phyloP scores from a whole-genome alignment of 2,797 vertebrate genomes.

The Crocidura indochinensis region DNA sequence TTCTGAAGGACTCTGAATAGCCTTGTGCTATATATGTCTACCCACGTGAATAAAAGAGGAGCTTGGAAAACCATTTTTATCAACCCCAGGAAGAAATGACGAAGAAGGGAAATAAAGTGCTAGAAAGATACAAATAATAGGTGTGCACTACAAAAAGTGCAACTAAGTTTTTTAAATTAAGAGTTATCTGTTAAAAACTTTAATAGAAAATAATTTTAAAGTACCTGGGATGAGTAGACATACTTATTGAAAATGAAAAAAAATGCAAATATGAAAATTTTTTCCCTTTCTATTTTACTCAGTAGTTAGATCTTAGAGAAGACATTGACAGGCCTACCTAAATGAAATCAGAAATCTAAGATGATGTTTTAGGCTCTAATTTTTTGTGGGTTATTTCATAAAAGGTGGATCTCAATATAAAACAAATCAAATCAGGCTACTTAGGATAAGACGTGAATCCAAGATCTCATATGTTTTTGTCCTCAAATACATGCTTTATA shows the following conservation, averaged over 20 bases:
- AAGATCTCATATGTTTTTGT: not conserved
- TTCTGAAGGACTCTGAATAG: conserved; percentile 19
- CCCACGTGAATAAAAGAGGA: not conserved
- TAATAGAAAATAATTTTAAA: conserved; percentile 60
- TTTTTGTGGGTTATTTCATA: conserved; percentile 29
- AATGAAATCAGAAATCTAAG: not conserved
- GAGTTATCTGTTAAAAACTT: conserved; percentile 13
- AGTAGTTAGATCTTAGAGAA: not conserved
- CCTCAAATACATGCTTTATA: not conserved
- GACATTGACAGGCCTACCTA: not conserved
- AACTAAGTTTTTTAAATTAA: not conserved
- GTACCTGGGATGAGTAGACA: conserved; percentile 15
- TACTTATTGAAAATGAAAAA: conserved; percentile 24
- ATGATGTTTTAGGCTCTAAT: not conserved
- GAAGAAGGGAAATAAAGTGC: not conserved
- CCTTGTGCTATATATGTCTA: conserved; percentile 32
- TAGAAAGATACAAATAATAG: conserved; percentile 10
- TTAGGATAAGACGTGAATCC: not conserved
- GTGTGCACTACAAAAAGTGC: not conserved
- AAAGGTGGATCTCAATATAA: not conserved
- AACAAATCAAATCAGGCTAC: not conserved
- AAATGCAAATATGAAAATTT: conserved; percentile 2
- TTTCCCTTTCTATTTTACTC: conserved; percentile 42
- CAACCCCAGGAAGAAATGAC: conserved; percentile 50
- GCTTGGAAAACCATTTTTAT: conserved; percentile 18